A percentile compares a stretch with the other conserved stretches of the same genome.
These are phyloP conservation scores for Protomyctophum bolini DNA, from an alignment of 2,113 vertebrate genomes.

Conservation along the genomic window DNA sequence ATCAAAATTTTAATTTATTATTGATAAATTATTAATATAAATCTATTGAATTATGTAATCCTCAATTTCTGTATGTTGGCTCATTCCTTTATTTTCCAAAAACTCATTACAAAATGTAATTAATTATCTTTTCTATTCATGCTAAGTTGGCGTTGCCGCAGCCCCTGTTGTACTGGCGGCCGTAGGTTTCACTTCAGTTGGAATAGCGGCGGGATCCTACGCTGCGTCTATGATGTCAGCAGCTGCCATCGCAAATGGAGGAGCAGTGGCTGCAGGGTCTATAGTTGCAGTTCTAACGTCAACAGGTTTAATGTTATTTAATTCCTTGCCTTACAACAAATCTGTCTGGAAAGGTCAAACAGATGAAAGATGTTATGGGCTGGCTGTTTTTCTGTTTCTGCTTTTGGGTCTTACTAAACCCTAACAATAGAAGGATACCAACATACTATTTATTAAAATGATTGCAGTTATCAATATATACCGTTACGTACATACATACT, in stretches of 20 bases:
- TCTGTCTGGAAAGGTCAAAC: too few species aligned
- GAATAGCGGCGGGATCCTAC: constrained; percentile 11
- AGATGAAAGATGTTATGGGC: too few species aligned
- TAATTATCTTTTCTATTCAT: not conserved
- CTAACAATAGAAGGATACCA: too few species aligned
- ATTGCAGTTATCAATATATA: too few species aligned
- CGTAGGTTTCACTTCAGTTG: constrained; percentile 23
- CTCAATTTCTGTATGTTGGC: not conserved
- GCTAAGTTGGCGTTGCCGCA: not conserved
- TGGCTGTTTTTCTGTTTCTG: too few species aligned
- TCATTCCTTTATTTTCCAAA: not conserved
- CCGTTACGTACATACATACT: too few species aligned
- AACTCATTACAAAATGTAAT: not conserved
- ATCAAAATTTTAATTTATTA: too few species aligned
- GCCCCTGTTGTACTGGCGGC: constrained; percentile 2
- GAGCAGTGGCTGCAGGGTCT: constrained; percentile 25
- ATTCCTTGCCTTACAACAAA: too few species aligned
- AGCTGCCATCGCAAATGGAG: constrained; percentile 15
- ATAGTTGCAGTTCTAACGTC: constrained; percentile 19
- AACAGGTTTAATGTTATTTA: constrained; percentile 6
- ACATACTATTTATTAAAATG: too few species aligned
- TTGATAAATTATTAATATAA: too few species aligned
- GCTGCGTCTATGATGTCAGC: constrained; percentile 29
- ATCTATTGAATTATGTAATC: not conserved
- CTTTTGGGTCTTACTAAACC: too few species aligned